Evolutionary conservation across 2,888 invertebrate species (phyloP).

Genomic region (Cryptus armator): DNA sequence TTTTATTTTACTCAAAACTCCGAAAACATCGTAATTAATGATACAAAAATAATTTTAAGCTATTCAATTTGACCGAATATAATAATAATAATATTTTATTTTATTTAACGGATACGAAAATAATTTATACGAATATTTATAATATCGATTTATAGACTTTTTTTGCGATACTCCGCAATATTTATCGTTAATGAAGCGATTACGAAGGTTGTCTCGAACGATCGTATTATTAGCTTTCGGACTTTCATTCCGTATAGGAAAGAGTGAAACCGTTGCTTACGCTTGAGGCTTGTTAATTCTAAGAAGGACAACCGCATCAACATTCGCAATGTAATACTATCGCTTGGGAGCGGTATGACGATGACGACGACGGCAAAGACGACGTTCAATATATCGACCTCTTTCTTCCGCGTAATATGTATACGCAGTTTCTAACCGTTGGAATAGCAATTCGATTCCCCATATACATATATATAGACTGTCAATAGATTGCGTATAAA

Average conservation of each 20-base stretch:
- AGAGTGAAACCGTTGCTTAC: conserved; percentile 40
- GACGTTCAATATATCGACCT: conserved; percentile 65
- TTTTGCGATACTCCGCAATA: neutral
- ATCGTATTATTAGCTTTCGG: neutral
- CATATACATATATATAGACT: conserved; percentile 6
- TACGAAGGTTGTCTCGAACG: neutral
- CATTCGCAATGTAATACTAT: conserved; percentile 70
- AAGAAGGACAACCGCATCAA: conserved; percentile 69
- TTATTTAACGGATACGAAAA: neutral
- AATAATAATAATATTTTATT: neutral
- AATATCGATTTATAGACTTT: neutral
- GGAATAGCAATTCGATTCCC: conserved; percentile 56
- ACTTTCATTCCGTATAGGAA: conserved; percentile 9
- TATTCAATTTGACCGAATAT: neutral
- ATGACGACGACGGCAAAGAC: conserved; percentile 67
- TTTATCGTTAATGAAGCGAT: neutral
- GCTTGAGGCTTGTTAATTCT: conserved; percentile 63
- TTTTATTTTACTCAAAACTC: no score
- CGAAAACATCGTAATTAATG: no score
- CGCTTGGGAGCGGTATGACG: conserved; percentile 27
- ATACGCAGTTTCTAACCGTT: conserved; percentile 7
- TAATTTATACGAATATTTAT: neutral
- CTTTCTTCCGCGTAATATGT: conserved; percentile 13
- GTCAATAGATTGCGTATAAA: conserved; percentile 13
- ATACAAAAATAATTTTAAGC: no score